Conservation (phyloP, 2,888 invertebrate species). For the Volucella zonaria region DNA sequence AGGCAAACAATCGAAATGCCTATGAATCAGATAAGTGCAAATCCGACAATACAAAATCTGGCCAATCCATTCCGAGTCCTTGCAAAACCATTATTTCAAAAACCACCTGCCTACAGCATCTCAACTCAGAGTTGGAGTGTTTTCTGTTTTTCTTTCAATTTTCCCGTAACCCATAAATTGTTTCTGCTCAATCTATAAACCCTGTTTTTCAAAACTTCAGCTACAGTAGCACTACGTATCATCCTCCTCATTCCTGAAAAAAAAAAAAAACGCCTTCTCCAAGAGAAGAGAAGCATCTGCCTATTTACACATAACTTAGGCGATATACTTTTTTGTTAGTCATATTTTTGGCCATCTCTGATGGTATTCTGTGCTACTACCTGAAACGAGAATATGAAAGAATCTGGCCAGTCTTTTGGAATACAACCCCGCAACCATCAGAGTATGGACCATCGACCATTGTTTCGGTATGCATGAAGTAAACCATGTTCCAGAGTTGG, state of each 20-base stretch:
- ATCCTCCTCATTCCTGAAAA: background rate
- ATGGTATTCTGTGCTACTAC: constrained; percentile 14
- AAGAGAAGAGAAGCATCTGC: constrained; percentile 63
- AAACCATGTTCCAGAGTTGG: constrained; percentile 27
- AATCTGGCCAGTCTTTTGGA: constrained; percentile 51
- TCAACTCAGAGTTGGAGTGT: too few relatives aligned
- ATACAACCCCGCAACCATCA: constrained; percentile 31
- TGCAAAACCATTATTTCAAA: too few relatives aligned
- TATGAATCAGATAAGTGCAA: too few relatives aligned
- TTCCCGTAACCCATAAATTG: constrained; percentile 66
- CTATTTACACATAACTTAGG: constrained; percentile 71
- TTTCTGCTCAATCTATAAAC: constrained; percentile 60
- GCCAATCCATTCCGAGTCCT: too few relatives aligned
- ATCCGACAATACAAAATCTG: too few relatives aligned
- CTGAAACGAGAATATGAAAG: constrained; percentile 41
- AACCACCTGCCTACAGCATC: too few relatives aligned
- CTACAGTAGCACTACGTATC: background rate
- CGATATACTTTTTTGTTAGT: constrained; percentile 54
- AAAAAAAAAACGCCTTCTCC: background rate
- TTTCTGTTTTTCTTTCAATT: constrained; percentile 49
- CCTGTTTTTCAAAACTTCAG: constrained; percentile 45
- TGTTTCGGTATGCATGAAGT: constrained; percentile 62
- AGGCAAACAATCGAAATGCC: too few relatives aligned
- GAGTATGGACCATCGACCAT: constrained; percentile 45
- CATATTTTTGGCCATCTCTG: constrained; percentile 32